Evolutionary conservation across 2,888 invertebrate species (phyloP).

Genomic region (Acanthosepion pharaonis): DNA sequence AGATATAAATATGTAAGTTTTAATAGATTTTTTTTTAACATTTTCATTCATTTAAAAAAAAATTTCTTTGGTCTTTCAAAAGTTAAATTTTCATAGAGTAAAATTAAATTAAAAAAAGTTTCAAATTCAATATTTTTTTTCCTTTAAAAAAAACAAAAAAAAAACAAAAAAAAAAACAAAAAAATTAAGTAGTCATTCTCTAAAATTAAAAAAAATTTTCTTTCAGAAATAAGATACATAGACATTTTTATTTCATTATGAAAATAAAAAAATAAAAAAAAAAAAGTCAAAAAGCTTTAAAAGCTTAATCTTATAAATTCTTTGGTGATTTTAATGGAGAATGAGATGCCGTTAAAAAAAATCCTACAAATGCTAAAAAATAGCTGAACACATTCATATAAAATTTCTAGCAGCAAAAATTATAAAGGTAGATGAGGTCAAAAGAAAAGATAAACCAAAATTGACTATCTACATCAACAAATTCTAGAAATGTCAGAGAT

Average conservation of each 20-base stretch:
- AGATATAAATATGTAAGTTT: neutral
- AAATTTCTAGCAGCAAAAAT: neutral
- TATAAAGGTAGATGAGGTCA: neutral
- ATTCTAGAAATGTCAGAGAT: neutral
- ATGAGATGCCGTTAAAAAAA: neutral
- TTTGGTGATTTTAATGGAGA: neutral
- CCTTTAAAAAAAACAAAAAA: too few relatives aligned
- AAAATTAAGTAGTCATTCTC: neutral
- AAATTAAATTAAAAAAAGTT: neutral
- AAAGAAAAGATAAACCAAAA: neutral
- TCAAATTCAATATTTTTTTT: neutral
- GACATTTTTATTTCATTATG: neutral
- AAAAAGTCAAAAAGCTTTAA: neutral
- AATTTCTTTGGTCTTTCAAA: slow-evolving; percentile 2
- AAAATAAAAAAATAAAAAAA: too few relatives aligned
- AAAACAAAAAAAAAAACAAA: too few relatives aligned
- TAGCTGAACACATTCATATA: neutral
- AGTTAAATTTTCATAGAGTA: neutral
- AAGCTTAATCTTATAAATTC: neutral
- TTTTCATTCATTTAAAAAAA: neutral
- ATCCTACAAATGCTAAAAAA: neutral
- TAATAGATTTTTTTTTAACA: neutral
- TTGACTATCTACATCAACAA: too few relatives aligned
- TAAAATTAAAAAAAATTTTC: neutral
- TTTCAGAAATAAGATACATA: neutral